Percentiles rank a stretch among this genome's conserved stretches.
Conservation (phyloP, 2,113 vertebrate species). For the Platysteira castanea region DNA sequence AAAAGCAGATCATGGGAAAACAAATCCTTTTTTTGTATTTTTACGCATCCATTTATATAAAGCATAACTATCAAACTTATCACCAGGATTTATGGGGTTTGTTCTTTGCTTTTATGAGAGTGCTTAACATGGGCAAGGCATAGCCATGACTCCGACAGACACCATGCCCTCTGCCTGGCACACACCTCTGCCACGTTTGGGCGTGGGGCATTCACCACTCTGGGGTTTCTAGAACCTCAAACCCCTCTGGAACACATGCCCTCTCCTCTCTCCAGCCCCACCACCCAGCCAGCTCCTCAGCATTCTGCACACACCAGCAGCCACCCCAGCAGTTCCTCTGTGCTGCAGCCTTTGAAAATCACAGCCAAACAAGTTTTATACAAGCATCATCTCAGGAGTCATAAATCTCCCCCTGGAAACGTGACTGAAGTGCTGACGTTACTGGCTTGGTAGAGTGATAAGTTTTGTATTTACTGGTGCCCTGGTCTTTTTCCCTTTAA, state of each 20-base stretch:
- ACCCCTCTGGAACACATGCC: fast-evolving
- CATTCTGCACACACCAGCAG: background rate
- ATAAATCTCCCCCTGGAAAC: conserved; percentile 38
- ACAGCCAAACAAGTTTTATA: background rate
- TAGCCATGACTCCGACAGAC: background rate
- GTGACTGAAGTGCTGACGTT: conserved; percentile 24
- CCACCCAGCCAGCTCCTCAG: background rate
- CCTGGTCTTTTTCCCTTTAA: background rate
- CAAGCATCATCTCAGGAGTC: background rate
- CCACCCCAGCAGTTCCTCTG: background rate
- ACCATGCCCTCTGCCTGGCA: background rate
- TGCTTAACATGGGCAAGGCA: background rate
- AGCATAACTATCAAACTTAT: background rate
- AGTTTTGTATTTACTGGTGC: background rate
- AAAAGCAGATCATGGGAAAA: background rate
- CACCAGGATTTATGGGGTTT: background rate
- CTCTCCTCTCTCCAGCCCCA: background rate
- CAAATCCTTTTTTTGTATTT: background rate
- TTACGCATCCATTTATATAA: background rate
- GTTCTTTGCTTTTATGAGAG: background rate
- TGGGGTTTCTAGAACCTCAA: background rate
- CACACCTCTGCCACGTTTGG: background rate
- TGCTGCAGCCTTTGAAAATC: background rate
- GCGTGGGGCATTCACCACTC: fast-evolving
- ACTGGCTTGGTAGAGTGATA: background rate